Evolutionary conservation across 2,888 invertebrate species (phyloP).

Genomic region (Formica aserva): DNA sequence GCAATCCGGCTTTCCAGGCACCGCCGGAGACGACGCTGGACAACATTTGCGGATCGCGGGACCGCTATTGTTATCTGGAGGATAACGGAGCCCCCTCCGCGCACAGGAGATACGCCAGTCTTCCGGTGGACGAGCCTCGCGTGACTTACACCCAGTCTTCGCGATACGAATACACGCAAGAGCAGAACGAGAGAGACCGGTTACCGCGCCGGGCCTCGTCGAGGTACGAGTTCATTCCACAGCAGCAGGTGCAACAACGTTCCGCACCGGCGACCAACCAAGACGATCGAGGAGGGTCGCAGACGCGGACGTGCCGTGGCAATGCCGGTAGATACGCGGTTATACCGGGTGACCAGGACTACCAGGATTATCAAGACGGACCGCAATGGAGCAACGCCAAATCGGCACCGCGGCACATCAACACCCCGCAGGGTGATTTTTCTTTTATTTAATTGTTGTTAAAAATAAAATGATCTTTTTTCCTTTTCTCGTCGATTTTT

Average conservation of each 20-base stretch:
- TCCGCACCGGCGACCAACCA: conserved; percentile 77
- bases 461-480: background rate
- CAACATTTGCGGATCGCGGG: conserved; percentile 44
- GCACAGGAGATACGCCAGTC: conserved; percentile 77
- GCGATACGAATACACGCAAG: conserved; percentile 83
- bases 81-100: conserved; percentile 61
- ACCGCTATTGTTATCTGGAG: conserved; percentile 80
- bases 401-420: conserved; percentile 70
- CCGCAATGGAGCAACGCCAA: conserved; percentile 64
- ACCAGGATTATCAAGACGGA: conserved; percentile 67
- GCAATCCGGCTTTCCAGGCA: conserved; percentile 80
- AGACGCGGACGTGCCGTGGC: conserved; percentile 72
- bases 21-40: conserved; percentile 50
- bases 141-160: conserved; percentile 69
- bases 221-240: conserved; percentile 79
- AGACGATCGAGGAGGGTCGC: conserved; percentile 71
- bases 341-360: conserved; percentile 77
- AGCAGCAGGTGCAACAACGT: conserved; percentile 78
- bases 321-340: conserved; percentile 76
- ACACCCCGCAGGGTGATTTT: conserved; percentile 76
- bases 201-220: conserved; percentile 75
- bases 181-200: conserved; percentile 68
- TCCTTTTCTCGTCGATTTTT: background rate
- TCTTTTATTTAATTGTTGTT: background rate
- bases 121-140: conserved; percentile 77